These are phyloP conservation scores for Pyrocephalus nanus DNA, from an alignment of 2,797 vertebrate species.

Conservation along the genomic window DNA sequence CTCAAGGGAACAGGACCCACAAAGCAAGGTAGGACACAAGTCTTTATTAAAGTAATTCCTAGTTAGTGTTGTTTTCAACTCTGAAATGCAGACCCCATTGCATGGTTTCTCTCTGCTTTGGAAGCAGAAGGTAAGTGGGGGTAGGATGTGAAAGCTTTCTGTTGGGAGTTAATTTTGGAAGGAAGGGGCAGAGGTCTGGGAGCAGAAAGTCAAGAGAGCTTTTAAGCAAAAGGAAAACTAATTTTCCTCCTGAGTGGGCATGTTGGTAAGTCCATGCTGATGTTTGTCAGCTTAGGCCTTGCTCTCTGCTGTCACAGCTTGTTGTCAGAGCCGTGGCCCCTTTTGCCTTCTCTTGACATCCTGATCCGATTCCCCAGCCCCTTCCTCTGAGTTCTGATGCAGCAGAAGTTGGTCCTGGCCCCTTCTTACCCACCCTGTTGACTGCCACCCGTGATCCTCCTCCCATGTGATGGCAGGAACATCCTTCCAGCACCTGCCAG, in stretches of 20 bases:
- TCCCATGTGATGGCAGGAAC: neutral
- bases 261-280: neutral
- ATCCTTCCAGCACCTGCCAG: neutral
- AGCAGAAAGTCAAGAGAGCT: neutral
- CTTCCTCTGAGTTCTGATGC: neutral
- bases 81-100: neutral
- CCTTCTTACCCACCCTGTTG: neutral
- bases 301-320: neutral
- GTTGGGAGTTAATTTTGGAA: neutral
- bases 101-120: neutral
- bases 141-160: neutral
- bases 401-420: conserved; percentile 61
- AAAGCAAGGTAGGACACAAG: conserved; percentile 86
- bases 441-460: neutral
- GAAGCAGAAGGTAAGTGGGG: conserved; percentile 58
- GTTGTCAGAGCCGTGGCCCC: neutral
- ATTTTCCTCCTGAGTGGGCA: rapidly evolving
- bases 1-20: conserved; percentile 81
- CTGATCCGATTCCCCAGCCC: neutral
- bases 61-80: neutral
- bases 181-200: neutral
- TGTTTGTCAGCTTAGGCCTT: neutral
- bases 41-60: neutral
- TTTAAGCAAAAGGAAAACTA: neutral
- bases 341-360: neutral